Evolutionary conservation across 2,888 invertebrate species (phyloP).

Genomic region (Hemithea aestivaria): DNA sequence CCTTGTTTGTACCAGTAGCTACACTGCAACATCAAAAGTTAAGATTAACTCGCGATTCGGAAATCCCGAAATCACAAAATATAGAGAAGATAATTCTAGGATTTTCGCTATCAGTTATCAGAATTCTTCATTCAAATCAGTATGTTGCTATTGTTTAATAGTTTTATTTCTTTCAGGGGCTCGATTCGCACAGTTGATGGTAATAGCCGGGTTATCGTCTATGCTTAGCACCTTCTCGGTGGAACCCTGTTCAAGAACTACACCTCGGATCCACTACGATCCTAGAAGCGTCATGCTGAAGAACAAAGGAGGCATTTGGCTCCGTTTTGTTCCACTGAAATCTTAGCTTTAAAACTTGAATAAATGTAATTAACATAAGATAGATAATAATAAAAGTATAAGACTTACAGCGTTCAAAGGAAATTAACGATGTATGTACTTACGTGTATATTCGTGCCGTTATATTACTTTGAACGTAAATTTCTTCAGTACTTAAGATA

Average conservation of each 20-base stretch:
- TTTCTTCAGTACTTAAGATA: too few relatives aligned
- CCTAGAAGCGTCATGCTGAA: constrained; percentile 70
- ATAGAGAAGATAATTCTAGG: too few relatives aligned
- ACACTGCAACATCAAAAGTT: too few relatives aligned
- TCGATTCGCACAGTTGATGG: constrained; percentile 64
- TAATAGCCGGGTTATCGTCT: constrained; percentile 55
- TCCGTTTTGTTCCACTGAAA: constrained; percentile 46
- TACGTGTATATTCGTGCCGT: not conserved
- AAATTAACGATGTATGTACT: not conserved
- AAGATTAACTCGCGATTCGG: too few relatives aligned
- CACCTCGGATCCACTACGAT: constrained; percentile 60
- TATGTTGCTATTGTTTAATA: too few relatives aligned
- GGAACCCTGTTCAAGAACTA: constrained; percentile 61
- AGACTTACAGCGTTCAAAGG: too few relatives aligned
- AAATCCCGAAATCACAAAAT: too few relatives aligned
- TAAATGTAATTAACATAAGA: too few relatives aligned
- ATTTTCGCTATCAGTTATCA: too few relatives aligned
- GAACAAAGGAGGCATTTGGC: constrained; percentile 70
- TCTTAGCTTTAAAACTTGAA: constrained; percentile 14
- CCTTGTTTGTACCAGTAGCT: not conserved
- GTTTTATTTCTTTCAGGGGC: constrained; percentile 48
- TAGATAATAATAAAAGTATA: too few relatives aligned
- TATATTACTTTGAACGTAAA: not conserved
- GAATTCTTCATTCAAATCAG: too few relatives aligned
- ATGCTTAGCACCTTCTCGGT: constrained; percentile 51